A percentile compares a stretch with the other conserved stretches of the same genome.
These are phyloP conservation scores for Pipa parva DNA, from an alignment of 2,113 vertebrate species.

Conservation along the genomic window DNA sequence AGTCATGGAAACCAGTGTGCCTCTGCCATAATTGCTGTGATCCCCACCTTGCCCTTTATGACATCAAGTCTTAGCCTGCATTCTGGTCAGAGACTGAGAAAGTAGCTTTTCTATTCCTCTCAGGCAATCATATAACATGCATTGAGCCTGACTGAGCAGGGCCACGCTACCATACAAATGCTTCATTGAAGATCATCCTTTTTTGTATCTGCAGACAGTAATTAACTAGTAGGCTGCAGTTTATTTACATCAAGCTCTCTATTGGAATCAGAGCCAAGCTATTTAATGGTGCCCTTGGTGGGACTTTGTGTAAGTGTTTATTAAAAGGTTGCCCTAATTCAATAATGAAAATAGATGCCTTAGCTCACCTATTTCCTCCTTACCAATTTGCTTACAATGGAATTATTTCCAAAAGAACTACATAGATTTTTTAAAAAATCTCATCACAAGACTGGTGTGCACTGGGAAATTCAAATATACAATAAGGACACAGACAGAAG, in stretches of 20 bases:
- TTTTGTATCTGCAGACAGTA: conserved; percentile 46
- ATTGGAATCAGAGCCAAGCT: conserved; percentile 50
- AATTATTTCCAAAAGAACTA: too few relatives aligned
- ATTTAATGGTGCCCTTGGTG: conserved; percentile 42
- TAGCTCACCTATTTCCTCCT: background rate
- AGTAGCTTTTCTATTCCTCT: conserved; percentile 65
- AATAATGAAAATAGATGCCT: conserved; percentile 2
- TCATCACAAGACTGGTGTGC: too few relatives aligned
- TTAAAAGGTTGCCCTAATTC: conserved; percentile 31
- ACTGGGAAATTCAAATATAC: too few relatives aligned
- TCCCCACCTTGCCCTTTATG: conserved; percentile 72
- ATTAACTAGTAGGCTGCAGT: conserved; percentile 47
- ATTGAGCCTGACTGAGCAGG: conserved; percentile 57
- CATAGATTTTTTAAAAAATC: too few relatives aligned
- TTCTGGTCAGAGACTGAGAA: conserved; percentile 74
- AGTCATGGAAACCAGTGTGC: conserved; percentile 79
- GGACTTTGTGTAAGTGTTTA: conserved; percentile 42
- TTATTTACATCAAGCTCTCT: conserved; percentile 53
- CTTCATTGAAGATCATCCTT: conserved; percentile 51
- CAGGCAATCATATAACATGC: conserved; percentile 60
- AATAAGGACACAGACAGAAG: too few relatives aligned
- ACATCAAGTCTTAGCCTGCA: conserved; percentile 71
- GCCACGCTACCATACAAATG: conserved; percentile 45
- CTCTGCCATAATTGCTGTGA: conserved; percentile 73
- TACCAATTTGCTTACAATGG: too few relatives aligned